Evolutionary conservation across 30 jellyfish, hydroid and myxozoan species (phyloP).

Genomic region (Rhopilema esculentum): DNA sequence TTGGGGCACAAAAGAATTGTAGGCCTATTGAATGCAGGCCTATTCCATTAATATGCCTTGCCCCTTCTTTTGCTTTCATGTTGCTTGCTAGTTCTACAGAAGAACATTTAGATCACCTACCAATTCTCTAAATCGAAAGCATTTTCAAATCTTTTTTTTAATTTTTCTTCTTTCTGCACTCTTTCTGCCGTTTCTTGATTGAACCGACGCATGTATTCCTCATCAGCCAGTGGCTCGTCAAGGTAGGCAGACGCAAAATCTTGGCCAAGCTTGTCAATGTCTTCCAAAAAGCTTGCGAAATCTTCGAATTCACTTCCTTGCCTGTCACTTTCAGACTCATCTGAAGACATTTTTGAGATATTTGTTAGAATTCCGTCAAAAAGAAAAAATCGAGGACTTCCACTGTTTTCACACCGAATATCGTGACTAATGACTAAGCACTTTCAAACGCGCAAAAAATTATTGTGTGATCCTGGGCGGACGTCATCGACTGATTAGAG

Average conservation of each 20-base stretch:
- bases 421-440: not conserved
- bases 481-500: not conserved
- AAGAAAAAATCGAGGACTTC: not conserved
- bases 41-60: too few species aligned
- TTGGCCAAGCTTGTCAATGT: not conserved
- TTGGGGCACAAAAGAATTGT: too few species aligned
- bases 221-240: not conserved
- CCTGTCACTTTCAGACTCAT: not conserved
- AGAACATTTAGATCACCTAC: not conserved
- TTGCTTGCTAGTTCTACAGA: not conserved
- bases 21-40: too few species aligned
- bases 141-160: too few species aligned
- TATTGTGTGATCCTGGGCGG: not conserved
- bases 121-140: not conserved
- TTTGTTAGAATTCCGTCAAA: not conserved
- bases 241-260: not conserved
- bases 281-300: slow-evolving; percentile 13
- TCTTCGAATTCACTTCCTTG: slow-evolving; percentile 14
- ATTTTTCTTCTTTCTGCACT: not conserved
- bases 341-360: not conserved
- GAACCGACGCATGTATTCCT: too few species aligned
- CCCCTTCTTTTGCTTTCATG: too few species aligned
- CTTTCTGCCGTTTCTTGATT: too few species aligned
- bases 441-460: not conserved
- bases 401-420: not conserved